A percentile compares a stretch with the other conserved stretches of the same genome.
Evolutionary conservation across 1,140 invertebrate species (phyloP).

Genomic region (Ceratosolen solmsi): DNA sequence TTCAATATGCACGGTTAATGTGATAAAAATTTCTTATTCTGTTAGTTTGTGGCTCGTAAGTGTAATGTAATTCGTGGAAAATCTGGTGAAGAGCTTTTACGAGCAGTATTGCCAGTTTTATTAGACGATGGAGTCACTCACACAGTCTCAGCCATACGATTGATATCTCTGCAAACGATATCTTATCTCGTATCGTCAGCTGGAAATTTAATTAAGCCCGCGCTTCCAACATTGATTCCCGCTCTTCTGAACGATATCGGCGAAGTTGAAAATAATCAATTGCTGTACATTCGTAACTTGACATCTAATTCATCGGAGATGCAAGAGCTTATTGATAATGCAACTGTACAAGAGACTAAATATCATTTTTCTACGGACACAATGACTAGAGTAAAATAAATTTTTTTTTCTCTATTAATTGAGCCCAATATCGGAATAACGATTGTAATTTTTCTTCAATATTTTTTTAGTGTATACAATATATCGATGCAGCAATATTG

Average conservation of each 20-base stretch:
- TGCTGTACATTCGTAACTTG: slow-evolving; percentile 86
- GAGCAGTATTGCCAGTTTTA: slow-evolving; percentile 85
- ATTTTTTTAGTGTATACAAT: slow-evolving; percentile 86
- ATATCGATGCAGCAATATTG: slow-evolving; percentile 83
- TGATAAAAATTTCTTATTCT: no score
- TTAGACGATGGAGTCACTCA: slow-evolving; percentile 86
- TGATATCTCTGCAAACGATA: slow-evolving; percentile 87
- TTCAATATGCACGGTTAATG: no score
- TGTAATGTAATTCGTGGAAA: slow-evolving; percentile 86
- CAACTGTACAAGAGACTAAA: slow-evolving; percentile 84
- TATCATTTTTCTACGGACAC: slow-evolving; percentile 91
- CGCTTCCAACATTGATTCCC: slow-evolving; percentile 86
- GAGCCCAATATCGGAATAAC: not conserved
- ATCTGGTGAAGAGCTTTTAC: slow-evolving; percentile 83
- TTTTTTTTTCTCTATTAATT: slow-evolving; percentile 20
- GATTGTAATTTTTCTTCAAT: slow-evolving; percentile 47
- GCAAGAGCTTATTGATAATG: slow-evolving; percentile 84
- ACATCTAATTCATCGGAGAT: slow-evolving; percentile 78
- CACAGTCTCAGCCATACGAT: slow-evolving; percentile 84
- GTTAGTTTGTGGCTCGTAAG: slow-evolving; percentile 83
- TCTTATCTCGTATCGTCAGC: slow-evolving; percentile 87
- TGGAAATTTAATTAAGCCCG: slow-evolving; percentile 84
- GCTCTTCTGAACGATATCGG: slow-evolving; percentile 88
- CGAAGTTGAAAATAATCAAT: slow-evolving; percentile 85
- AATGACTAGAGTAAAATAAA: slow-evolving; percentile 80